Evolutionary conservation across 2,113 vertebrate genomes (phyloP).

Genomic region (Xenotilapia caudafasciata): DNA sequence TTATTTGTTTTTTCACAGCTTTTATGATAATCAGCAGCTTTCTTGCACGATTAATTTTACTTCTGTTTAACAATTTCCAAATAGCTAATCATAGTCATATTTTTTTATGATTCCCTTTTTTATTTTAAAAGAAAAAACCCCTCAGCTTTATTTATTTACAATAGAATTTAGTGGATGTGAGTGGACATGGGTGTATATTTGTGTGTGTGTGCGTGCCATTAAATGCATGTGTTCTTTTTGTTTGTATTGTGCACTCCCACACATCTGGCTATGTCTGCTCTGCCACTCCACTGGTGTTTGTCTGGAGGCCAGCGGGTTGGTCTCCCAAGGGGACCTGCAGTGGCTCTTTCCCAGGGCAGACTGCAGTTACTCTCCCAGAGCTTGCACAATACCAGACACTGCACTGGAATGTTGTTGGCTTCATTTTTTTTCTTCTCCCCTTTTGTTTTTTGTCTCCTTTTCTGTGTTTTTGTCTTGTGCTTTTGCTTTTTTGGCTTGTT

Average conservation of each 20-base stretch:
- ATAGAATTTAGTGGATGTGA: background rate
- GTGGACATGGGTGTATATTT: background rate
- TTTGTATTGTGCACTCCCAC: conserved; percentile 1
- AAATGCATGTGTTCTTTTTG: background rate
- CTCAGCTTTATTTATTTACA: background rate
- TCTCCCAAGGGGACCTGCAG: conserved; percentile 33
- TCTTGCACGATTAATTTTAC: background rate
- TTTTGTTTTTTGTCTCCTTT: background rate
- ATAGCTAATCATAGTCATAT: background rate
- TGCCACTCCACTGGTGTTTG: conserved; percentile 40
- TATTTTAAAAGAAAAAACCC: background rate
- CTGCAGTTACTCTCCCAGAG: conserved; percentile 42
- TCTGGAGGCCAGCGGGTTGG: conserved; percentile 13
- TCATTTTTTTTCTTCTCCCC: background rate
- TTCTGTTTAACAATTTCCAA: background rate
- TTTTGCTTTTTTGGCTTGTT: background rate
- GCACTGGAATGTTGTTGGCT: conserved; percentile 47
- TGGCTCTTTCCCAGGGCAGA: conserved; percentile 53
- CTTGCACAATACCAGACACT: conserved; percentile 41
- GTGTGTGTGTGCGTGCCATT: background rate
- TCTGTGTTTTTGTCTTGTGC: background rate
- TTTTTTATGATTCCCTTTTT: background rate
- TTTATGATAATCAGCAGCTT: background rate
- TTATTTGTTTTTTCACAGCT: background rate
- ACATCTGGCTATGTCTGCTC: conserved; percentile 36